These are phyloP conservation scores for Bombyx mandarina DNA, from an alignment of 1,140 invertebrate genomes.

Conservation along the genomic window DNA sequence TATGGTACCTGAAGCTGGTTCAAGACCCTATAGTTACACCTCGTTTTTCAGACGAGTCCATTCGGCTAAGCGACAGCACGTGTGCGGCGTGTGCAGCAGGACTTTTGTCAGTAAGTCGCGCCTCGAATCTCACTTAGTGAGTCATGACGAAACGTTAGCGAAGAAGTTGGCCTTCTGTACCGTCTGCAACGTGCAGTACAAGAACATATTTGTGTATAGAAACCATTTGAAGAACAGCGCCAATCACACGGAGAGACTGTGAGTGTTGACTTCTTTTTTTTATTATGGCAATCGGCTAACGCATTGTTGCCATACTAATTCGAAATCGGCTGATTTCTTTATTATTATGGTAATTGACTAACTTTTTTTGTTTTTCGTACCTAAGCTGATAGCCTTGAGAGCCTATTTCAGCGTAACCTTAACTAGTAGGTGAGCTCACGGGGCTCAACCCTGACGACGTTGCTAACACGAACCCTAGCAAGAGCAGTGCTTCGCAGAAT, in stretches of 20 bases:
- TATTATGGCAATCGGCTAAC: no score
- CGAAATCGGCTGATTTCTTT: no score
- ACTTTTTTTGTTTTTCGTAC: no score
- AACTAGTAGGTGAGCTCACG: no score
- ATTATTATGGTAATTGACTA: no score
- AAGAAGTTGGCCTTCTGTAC: constrained; percentile 25
- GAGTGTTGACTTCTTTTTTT: constrained; percentile 8
- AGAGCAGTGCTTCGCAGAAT: no score
- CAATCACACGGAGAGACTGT: constrained; percentile 28
- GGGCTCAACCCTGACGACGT: no score
- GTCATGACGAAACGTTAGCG: constrained; percentile 18
- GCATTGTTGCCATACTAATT: no score
- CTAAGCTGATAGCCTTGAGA: no score
- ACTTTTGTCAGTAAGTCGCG: constrained; percentile 22
- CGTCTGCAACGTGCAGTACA: constrained; percentile 30
- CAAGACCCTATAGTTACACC: neutral
- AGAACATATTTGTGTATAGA: constrained; percentile 34
- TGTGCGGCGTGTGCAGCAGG: constrained; percentile 23
- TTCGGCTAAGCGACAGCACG: constrained; percentile 12
- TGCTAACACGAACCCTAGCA: no score
- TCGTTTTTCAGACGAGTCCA: constrained; percentile 26
- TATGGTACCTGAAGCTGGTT: neutral
- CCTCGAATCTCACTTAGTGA: constrained; percentile 25
- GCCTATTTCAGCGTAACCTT: no score
- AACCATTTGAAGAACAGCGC: constrained; percentile 34